Percentiles rank a stretch among this genome's conserved stretches.
These are phyloP conservation scores for Mercenaria mercenaria DNA, from an alignment of 1,140 invertebrate genomes.

Conservation along the genomic window DNA sequence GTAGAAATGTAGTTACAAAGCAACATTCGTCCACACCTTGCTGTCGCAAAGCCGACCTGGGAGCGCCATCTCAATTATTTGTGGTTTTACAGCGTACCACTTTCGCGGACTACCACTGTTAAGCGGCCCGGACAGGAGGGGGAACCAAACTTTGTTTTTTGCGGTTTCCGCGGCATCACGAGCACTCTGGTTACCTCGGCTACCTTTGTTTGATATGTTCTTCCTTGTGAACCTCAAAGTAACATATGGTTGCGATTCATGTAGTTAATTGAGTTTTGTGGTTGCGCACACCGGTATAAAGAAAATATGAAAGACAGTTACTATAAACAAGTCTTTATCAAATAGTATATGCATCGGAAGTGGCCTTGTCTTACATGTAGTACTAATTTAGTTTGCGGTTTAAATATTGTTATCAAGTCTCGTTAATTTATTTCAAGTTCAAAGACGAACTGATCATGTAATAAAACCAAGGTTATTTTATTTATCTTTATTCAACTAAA, in stretches of 20 bases:
- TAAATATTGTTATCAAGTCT: too few relatives aligned
- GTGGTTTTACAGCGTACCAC: neutral
- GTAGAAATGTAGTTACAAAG: too few relatives aligned
- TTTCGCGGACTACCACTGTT: neutral
- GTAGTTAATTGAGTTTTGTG: neutral
- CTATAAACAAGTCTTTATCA: neutral
- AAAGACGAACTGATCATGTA: too few relatives aligned
- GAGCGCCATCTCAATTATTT: neutral
- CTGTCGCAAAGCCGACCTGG: neutral
- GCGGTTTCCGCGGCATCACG: neutral
- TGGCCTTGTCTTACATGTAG: neutral
- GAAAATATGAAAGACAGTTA: slow-evolving; percentile 17
- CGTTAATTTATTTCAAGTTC: too few relatives aligned
- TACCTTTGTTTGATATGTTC: slow-evolving; percentile 3
- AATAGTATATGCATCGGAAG: neutral
- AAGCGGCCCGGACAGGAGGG: neutral
- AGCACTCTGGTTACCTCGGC: slow-evolving; percentile 4
- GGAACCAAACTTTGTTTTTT: neutral
- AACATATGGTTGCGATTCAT: slow-evolving; percentile 12
- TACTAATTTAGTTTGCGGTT: neutral
- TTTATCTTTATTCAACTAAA: too few relatives aligned
- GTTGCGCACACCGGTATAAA: neutral
- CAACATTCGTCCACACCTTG: neutral
- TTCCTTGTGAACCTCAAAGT: neutral
- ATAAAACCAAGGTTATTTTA: too few relatives aligned